Evolutionary conservation across 2,113 vertebrate genomes (phyloP).

Genomic region (Pseudorhombus dupliciocellatus): DNA sequence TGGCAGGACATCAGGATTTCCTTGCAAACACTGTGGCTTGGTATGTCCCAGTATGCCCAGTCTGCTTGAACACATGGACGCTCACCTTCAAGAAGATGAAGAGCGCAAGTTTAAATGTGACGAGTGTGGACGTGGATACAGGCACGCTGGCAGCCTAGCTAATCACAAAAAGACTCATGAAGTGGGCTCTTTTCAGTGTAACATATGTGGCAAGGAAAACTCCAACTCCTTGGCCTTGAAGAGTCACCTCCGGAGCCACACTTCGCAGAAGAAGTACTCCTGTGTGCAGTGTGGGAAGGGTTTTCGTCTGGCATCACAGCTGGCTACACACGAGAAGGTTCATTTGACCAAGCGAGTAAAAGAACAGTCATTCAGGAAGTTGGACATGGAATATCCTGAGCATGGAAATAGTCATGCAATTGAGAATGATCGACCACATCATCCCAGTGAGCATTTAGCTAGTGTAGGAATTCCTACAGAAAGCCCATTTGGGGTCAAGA

Average conservation of each 20-base stretch:
- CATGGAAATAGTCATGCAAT: constrained; percentile 33
- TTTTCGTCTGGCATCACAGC: constrained; percentile 79
- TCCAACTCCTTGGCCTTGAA: constrained; percentile 82
- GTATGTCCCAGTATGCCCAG: constrained; percentile 71
- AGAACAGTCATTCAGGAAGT: constrained; percentile 40
- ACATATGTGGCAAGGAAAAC: constrained; percentile 82
- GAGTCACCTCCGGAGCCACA: constrained; percentile 82
- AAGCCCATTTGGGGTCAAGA: constrained; percentile 62
- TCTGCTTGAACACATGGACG: constrained; percentile 74
- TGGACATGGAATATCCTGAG: constrained; percentile 33
- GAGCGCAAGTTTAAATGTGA: constrained; percentile 86
- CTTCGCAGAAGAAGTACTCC: constrained; percentile 77
- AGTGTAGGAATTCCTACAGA: constrained; percentile 35
- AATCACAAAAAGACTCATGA: constrained; percentile 88
- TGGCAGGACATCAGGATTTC: constrained; percentile 70
- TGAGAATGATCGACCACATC: constrained; percentile 49
- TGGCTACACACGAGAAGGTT: constrained; percentile 77
- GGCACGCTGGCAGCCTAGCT: constrained; percentile 87
- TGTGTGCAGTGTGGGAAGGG: constrained; percentile 79
- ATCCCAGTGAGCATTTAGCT: constrained; percentile 30
- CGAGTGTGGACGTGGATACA: constrained; percentile 87
- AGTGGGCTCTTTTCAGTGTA: constrained; percentile 85
- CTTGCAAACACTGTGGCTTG: constrained; percentile 76
- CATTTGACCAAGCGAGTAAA: constrained; percentile 67
- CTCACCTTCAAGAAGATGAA: constrained; percentile 71